Percentiles rank a stretch among this genome's conserved stretches.
These are phyloP conservation scores for Noctua pronuba DNA, from an alignment of 2,888 invertebrate species.

Conservation along the genomic window DNA sequence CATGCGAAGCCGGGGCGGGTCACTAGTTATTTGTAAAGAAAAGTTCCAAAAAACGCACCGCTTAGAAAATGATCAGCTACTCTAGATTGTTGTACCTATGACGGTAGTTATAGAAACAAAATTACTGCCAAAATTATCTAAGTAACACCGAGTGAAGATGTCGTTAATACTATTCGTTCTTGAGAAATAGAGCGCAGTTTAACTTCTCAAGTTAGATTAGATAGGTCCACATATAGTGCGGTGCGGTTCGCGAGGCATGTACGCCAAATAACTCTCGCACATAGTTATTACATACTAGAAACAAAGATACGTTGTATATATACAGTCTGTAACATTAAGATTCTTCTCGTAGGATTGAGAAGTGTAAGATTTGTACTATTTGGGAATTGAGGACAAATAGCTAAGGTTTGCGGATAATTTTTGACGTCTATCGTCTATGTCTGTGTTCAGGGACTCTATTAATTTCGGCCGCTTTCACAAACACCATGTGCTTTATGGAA, in stretches of 20 bases:
- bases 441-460: background rate
- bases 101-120: background rate
- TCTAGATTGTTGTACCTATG: background rate
- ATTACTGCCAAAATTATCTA: conserved; percentile 35
- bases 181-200: conserved; percentile 43
- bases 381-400: background rate
- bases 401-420: background rate
- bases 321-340: conserved; percentile 10
- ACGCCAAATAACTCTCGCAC: conserved; percentile 47
- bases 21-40: no score
- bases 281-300: conserved; percentile 45
- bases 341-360: conserved; percentile 13
- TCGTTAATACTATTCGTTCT: conserved; percentile 18
- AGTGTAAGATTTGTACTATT: background rate
- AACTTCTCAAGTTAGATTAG: conserved; percentile 65
- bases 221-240: conserved; percentile 57
- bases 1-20: no score
- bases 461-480: background rate
- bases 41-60: background rate
- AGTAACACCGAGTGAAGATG: conserved; percentile 16
- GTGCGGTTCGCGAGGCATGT: conserved; percentile 36
- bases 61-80: no score
- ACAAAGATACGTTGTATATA: conserved; percentile 5
- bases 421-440: background rate
- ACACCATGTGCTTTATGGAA: background rate